Base-by-base conservation (phyloP, 1,140 invertebrate genomes). In the Calephelis virginiensis region DNA sequence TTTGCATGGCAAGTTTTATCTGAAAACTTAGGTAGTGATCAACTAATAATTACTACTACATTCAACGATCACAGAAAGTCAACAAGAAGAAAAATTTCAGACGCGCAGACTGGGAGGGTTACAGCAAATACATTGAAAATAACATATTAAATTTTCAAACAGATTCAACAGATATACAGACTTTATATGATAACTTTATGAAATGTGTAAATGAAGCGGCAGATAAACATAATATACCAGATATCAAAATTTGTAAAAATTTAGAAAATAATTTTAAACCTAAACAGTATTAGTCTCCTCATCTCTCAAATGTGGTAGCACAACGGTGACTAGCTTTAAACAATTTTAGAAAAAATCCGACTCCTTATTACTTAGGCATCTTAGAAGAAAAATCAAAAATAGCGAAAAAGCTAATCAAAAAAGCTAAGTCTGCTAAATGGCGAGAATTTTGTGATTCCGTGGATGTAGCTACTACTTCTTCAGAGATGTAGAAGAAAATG, bases 11-110 rank as follows among this genome's bases (percentile, higher is more conserved):
- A 49, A 8, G 68, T 70, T 13, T 48, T 59, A 13, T 68, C 70
- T 46, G 73, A 75, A 70, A 69, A 49, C 28, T 59, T 78, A 9
- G 71, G 77, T 12, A 79, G 73, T 37, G 75, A 79, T 46, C 73
- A n/a, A n/a, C n/a, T n/a, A n/a, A n/a, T n/a, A n/a, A n/a, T n/a
- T n/a, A n/a, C n/a, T n/a, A n/a, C n/a, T n/a, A n/a, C n/a, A n/a
- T n/a, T n/a, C n/a, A n/a, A n/a, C n/a, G n/a, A n/a, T n/a, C n/a
- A 79, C 69, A 67, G 37, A 38, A 14, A 13, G 10, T 10, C 48
- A 38, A 38, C 45, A 69, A 71, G 66, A 59, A 40, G 56, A 12
- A 72, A 75, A 63, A 73, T n/a, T 67, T 60, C 73, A 75, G n/a
- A 66, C n/a, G 49, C 13, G 69, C 70, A 17, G 62, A 77, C 49